phyloP scores from a whole-genome alignment of 2,797 vertebrate species.

The Hafferia zeledoni region DNA sequence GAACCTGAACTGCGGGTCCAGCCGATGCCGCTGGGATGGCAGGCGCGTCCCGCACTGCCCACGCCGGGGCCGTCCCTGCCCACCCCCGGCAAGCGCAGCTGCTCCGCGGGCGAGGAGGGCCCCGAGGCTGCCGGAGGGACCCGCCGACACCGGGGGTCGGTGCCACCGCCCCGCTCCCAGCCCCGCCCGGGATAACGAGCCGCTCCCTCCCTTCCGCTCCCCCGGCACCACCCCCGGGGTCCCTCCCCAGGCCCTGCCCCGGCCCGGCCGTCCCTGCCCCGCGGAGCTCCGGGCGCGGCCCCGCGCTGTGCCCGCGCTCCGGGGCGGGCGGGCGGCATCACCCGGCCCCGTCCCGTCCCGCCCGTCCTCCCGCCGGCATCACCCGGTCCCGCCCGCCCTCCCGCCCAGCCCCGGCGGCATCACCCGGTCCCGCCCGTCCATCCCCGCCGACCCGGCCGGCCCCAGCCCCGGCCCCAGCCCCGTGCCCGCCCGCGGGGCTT shows the following conservation, averaged over 20 bases:
- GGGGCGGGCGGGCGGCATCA: too few species aligned
- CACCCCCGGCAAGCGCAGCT: too few species aligned
- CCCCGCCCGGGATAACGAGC: too few species aligned
- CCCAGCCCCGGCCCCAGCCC: neutral
- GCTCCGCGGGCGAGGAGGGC: neutral
- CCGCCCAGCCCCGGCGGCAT: too few species aligned
- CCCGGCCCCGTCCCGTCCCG: too few species aligned
- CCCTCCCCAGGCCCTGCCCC: neutral
- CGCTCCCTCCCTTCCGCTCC: neutral
- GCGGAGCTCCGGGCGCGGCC: neutral
- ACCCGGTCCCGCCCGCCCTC: too few species aligned
- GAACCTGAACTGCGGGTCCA: fast-evolving
- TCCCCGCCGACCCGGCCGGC: neutral
- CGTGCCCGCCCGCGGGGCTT: neutral
- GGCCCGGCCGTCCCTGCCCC: neutral
- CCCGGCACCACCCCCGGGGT: neutral
- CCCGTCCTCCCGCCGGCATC: neutral
- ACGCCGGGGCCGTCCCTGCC: neutral
- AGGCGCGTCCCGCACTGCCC: fast-evolving
- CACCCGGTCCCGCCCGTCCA: neutral
- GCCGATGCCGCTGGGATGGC: fast-evolving
- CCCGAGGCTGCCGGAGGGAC: too few species aligned
- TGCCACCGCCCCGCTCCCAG: neutral
- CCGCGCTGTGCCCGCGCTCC: neutral
- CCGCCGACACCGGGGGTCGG: neutral